These are phyloP conservation scores for Cydia splendana DNA, from an alignment of 1,140 invertebrate genomes.

Conservation along the genomic window DNA sequence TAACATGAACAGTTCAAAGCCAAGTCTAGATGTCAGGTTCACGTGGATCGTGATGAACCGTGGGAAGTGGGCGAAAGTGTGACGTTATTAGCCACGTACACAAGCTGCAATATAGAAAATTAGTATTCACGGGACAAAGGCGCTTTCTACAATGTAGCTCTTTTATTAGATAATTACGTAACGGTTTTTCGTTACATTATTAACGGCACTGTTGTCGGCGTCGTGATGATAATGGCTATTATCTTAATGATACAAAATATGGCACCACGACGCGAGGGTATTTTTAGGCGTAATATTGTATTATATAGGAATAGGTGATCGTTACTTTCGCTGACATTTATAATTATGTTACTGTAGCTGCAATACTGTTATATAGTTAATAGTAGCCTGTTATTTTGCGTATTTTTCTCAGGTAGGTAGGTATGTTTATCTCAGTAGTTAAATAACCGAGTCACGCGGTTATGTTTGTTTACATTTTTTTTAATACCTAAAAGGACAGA, in stretches of 20 bases:
- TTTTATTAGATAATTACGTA: conserved; percentile 35
- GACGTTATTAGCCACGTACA: conserved; percentile 21
- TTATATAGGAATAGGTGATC: background rate
- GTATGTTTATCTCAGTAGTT: too few relatives aligned
- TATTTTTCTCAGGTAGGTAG: too few relatives aligned
- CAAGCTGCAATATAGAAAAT: conserved; percentile 30
- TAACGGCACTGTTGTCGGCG: conserved; percentile 23
- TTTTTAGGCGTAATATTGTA: background rate
- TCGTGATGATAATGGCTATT: conserved; percentile 6
- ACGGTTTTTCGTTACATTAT: conserved; percentile 36
- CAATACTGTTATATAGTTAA: too few relatives aligned
- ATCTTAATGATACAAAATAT: conserved; percentile 7
- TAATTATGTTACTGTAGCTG: too few relatives aligned
- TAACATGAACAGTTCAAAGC: background rate
- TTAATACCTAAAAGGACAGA: background rate
- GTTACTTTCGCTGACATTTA: background rate
- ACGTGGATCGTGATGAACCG: conserved; percentile 13
- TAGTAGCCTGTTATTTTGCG: too few relatives aligned
- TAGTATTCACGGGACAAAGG: conserved; percentile 36
- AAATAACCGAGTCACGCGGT: too few relatives aligned
- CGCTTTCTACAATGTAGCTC: conserved; percentile 24
- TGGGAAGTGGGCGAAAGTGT: conserved; percentile 32
- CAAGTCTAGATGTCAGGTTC: conserved; percentile 1
- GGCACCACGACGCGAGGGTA: background rate
- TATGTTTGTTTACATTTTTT: too few relatives aligned